Evolutionary conservation across 2,888 invertebrate species (phyloP).

Genomic region (Mythimna loreyi): DNA sequence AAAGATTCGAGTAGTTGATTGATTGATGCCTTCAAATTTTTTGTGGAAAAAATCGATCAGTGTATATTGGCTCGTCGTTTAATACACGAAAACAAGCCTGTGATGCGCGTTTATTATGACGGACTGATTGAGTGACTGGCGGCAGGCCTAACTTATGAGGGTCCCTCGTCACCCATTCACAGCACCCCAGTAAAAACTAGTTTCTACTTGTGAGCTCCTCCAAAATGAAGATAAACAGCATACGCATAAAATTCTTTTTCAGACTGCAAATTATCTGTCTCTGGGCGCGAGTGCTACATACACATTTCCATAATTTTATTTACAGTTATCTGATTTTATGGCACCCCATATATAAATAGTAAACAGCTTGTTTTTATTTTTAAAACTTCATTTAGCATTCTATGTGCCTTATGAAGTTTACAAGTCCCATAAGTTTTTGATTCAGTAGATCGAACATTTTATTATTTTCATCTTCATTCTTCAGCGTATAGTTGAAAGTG

Average conservation of each 20-base stretch:
- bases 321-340: conserved; percentile 36
- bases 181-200: conserved; percentile 21
- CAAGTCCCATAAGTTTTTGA: not conserved
- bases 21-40: not conserved
- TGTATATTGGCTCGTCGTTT: conserved; percentile 24
- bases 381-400: not conserved
- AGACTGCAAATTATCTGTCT: conserved; percentile 51
- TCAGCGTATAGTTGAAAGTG: not conserved
- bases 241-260: conserved; percentile 45
- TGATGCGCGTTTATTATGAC: conserved; percentile 30
- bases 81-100: conserved; percentile 24
- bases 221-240: conserved; percentile 50
- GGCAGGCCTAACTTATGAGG: conserved; percentile 25
- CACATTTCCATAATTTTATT: conserved; percentile 50
- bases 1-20: not conserved
- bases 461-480: not conserved
- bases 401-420: not conserved
- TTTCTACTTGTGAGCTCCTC: conserved; percentile 6
- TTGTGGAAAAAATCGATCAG: not conserved
- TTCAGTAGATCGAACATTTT: not conserved
- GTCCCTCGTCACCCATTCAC: conserved; percentile 19
- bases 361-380: conserved; percentile 11
- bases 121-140: conserved; percentile 35
- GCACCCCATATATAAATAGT: conserved; percentile 10
- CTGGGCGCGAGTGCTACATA: conserved; percentile 17